Evolutionary conservation across 2,888 invertebrate genomes (phyloP).

Genomic region (Dorcus hopei): DNA sequence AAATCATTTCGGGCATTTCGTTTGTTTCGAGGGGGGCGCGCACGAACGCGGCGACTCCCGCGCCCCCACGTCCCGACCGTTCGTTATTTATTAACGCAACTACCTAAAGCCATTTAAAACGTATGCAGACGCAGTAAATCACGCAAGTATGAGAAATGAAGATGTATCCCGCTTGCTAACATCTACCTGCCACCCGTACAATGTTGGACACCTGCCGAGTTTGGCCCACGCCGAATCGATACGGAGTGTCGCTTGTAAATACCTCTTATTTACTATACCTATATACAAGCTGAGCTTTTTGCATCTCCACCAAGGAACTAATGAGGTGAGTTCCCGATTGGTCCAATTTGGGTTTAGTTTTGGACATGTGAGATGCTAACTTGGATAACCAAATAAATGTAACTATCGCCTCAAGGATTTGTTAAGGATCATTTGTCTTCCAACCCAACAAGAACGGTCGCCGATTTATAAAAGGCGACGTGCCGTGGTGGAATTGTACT

Average conservation of each 20-base stretch:
- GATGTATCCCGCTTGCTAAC: slow-evolving; percentile 39
- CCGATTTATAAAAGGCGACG: background rate
- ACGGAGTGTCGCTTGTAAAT: slow-evolving; percentile 40
- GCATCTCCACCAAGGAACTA: slow-evolving; percentile 18
- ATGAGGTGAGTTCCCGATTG: no score
- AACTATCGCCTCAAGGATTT: no score
- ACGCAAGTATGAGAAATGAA: slow-evolving; percentile 31
- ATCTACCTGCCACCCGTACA: slow-evolving; percentile 38
- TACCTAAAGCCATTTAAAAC: slow-evolving; percentile 25
- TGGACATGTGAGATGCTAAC: no score
- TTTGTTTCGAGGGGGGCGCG: no score
- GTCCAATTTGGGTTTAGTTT: no score
- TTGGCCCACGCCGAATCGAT: slow-evolving; percentile 39
- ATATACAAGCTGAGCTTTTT: slow-evolving; percentile 11
- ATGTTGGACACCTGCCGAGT: slow-evolving; percentile 29
- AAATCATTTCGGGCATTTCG: background rate
- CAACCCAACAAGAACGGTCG: no score
- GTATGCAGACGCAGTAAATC: slow-evolving; percentile 24
- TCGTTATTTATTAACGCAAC: slow-evolving; percentile 11
- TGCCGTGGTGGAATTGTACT: no score
- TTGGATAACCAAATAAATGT: no score
- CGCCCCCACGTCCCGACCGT: background rate
- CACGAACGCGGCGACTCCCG: no score
- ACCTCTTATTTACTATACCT: slow-evolving; percentile 32
- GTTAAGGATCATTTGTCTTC: no score